Base-by-base conservation (phyloP, 1,140 invertebrate genomes). In the Drosophila melanica region DNA sequence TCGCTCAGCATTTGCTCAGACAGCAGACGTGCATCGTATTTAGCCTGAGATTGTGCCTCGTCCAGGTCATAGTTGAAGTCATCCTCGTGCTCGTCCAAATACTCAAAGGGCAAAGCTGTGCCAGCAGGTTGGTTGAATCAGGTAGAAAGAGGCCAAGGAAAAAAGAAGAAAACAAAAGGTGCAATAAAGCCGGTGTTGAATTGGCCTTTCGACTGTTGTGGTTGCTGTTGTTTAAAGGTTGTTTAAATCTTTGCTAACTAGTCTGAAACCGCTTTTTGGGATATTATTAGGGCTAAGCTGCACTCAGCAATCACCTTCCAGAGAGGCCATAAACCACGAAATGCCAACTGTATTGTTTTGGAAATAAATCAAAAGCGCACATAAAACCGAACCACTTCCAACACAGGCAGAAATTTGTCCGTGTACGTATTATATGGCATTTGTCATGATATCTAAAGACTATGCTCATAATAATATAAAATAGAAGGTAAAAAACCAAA, bases 11-110 rank as follows among this genome's bases (percentile, higher is more conserved):
- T 89, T 74, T 92, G 91, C 45, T 92, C 84, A 30, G 91, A 92
- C 23, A 92, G 79, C 54, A 92, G 75, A 50, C 77, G 86, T 64
- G 91, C 81, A 89, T 92, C 91, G 70, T 92, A 92, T 85, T 92
- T 92, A 23, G 90, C 91, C 55, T 92, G 80, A 9, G 91, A 91
- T 60, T 92, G 91, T 18, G 82, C 90, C 33, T 87, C 90, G 65
- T 92, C 91, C 76, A 92, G 75, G 70, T 92, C 91, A 55, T 91
- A 91, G 69, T 79, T 79, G 60, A 90, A 79, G 39, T 91, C 90
- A 27, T 91, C 90, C 18, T 59, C 39, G 58, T 82, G 90, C 63
- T 91, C 90, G 41, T 91, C 90, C 48, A 80, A 65, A 63, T 91
- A 91, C 75, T 91, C 90, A 54, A 89, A 90, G 20, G 90, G 80